Evolutionary conservation across 2,888 invertebrate species (phyloP), one percentile per base, ranked within the genome.

Genomic region (Podabrus alpinus): DNA sequence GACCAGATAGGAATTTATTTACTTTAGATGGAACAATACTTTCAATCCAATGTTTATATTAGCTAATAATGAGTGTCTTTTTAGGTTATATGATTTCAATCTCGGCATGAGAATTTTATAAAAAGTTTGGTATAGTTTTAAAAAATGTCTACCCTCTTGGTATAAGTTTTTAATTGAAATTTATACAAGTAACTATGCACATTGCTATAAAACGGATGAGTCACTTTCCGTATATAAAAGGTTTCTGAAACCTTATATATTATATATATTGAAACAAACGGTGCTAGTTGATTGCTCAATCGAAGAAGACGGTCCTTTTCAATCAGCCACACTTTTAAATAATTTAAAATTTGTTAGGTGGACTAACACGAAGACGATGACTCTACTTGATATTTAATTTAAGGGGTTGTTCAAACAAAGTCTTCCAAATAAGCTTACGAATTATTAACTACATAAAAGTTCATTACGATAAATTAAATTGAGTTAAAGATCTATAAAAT

Each of bases 211-310:
- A 45, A 45, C n/a, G n/a, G n/a, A 45, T 45, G 45, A 45, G 66
- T 24, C 15, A 66, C 66, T 21, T 66, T 17, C 68, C 68, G 66
- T 68, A 72, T 24, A 74, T 72, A 45, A 72, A 70, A 70, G 71
- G 77, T 69, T 77, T 77, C 77, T 11, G 77, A 77, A 77, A 64
- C 77, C 77, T 66, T 72, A 74, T n/a, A n/a, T 59, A 72, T 29
- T 19, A 19, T 15, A 45, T 59, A 25, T 69, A 11, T 60, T 69
- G 61, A 69, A 67, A 67, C 59, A 60, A 60, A 45, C 67, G 60
- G 24, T 16, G 66, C 59, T 25, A 67, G 71, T 71, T 71, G 67
- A 64, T 59, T 60, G 60, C 15, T 67, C 25, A 71, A 71, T 66
- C 60, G 16, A 66, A 71, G 71, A 71, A 67, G 60, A 25, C 66